Evolutionary conservation across 1,140 invertebrate species (phyloP), one percentile per base, ranked within the genome.

Genomic region (Drosophila bocki): DNA sequence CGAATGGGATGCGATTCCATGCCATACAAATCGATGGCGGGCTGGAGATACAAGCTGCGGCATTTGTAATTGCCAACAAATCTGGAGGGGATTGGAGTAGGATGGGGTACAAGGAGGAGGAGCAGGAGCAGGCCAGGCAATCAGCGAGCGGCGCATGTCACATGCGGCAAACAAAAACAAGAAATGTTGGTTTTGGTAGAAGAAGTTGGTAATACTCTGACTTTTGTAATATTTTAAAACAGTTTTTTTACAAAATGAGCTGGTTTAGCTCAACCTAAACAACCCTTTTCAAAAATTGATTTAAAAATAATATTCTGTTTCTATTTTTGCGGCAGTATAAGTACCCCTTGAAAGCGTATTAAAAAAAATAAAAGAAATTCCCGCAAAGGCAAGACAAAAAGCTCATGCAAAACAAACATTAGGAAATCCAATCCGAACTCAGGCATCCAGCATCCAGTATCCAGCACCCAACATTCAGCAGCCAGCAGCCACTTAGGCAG

Each of bases 371-470:
- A 41, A 44, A 70, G 61, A 77, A 77, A 77, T 54, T 26, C 39
- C 67, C 42, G 63, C 13, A 19, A 42, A 58, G 53, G 22, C 51
- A 71, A 72, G 70, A 78, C 59, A 76, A 78, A 78, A 78, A 78
- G 78, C 85, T 71, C 85, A 88, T 88, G 85, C 85, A 88, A 88
- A 90, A 82, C 75, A 90, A 86, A 91, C 90, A 91, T 91, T 91
- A 82, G 90, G 84, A 91, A 91, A 91, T 91, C 82, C 90, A 91
- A 91, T 90, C 67, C 70, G 68, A 60, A 33, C 53, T 60, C 53
- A 11, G 60, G 82, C 74, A 58, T 61, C 67, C 82, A 69, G 63
- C 79, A 87, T 78, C 83, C 83, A 86, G 56, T 26, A 60, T 60
- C 47, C 37, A 70, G 26, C 57, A 74, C 48, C 48, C 42, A 44